Conservation (phyloP, 37 sponge, comb jelly and placozoan genomes). For the Halisarca cf. caerulea region DNA sequence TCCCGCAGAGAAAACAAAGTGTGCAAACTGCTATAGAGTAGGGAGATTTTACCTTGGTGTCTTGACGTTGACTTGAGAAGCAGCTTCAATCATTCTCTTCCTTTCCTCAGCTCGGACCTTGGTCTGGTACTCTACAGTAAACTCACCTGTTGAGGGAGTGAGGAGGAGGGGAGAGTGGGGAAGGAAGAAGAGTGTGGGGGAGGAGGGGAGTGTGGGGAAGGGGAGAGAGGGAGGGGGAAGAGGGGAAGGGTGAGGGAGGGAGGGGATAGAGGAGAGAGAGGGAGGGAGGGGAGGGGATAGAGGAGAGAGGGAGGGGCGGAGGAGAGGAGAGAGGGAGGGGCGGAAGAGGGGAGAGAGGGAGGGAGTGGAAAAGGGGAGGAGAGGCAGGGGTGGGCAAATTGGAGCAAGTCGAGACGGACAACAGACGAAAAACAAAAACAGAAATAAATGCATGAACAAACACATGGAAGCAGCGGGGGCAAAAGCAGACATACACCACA, state of each 20-base stretch:
- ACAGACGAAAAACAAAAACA: background rate
- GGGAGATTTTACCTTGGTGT: constrained; percentile 17
- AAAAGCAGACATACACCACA: no score
- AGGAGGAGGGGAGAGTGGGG: background rate
- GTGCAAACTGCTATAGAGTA: no score
- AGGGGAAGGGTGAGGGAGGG: background rate
- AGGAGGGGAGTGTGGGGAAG: background rate
- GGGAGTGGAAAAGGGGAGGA: no score
- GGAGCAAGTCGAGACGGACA: background rate
- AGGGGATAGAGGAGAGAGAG: background rate
- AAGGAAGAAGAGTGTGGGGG: background rate
- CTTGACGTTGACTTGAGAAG: background rate
- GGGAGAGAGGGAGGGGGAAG: no score
- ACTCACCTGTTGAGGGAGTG: constrained; percentile 21
- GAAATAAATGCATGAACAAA: background rate
- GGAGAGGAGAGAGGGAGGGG: background rate
- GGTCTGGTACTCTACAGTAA: constrained; percentile 24
- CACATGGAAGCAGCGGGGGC: background rate
- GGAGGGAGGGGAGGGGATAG: background rate
- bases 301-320: background rate
- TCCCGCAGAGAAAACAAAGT: no score
- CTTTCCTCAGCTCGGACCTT: constrained; percentile 17
- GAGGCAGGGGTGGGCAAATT: background rate
- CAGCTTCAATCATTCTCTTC: constrained; percentile 17
- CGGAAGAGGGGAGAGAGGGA: no score